A percentile compares a stretch with the other conserved stretches of the same genome.
These are phyloP conservation scores for Oreortyx pictus DNA, from an alignment of 2,797 vertebrate species.

Conservation along the genomic window DNA sequence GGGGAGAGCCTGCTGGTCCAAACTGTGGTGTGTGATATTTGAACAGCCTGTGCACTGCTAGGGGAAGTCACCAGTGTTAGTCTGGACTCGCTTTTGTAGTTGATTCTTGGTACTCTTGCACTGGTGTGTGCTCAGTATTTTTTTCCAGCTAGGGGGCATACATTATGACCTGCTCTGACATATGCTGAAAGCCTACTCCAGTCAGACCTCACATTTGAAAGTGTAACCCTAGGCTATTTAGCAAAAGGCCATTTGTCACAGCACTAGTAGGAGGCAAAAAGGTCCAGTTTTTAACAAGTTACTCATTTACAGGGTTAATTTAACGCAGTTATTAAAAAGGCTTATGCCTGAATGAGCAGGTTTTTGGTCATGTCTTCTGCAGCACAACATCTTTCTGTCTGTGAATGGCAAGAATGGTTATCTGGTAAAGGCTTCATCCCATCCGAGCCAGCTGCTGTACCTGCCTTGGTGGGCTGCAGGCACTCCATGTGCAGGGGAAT, in stretches of 20 bases:
- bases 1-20: neutral
- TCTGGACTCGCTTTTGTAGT: neutral
- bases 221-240: neutral
- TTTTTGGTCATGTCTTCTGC: neutral
- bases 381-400: neutral
- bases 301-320: neutral
- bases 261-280: neutral
- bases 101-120: neutral
- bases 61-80: neutral
- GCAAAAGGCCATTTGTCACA: neutral
- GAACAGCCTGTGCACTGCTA: neutral
- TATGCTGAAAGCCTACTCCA: neutral
- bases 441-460: neutral
- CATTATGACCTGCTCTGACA: neutral
- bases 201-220: accelerated
- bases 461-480: neutral
- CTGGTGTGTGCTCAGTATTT: neutral
- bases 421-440: neutral
- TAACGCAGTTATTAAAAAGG: neutral
- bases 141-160: neutral
- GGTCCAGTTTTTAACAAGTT: neutral
- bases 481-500: neutral
- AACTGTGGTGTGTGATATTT: neutral
- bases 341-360: neutral
- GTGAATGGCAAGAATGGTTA: neutral